These are phyloP conservation scores for Papilio aristodemus DNA, from an alignment of 1,140 invertebrate species.

Conservation along the genomic window DNA sequence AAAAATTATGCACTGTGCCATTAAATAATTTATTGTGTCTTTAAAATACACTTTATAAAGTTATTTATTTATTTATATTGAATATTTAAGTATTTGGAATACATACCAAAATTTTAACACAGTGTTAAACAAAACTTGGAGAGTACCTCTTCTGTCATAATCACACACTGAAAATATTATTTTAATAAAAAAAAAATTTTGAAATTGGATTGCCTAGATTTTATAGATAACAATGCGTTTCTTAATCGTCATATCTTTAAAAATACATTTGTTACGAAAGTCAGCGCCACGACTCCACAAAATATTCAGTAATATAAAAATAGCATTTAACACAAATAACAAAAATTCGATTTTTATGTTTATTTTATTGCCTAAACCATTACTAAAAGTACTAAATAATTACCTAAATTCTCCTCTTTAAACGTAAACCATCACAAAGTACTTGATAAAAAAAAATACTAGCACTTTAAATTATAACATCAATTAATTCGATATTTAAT, in stretches of 20 bases:
- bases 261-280: neutral
- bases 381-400: neutral
- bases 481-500: neutral
- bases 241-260: neutral
- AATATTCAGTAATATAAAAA: neutral
- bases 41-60: no score
- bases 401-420: neutral
- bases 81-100: neutral
- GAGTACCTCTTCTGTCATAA: neutral
- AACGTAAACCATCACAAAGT: neutral
- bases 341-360: neutral
- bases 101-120: neutral
- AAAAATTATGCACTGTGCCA: no score
- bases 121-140: neutral
- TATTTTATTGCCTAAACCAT: neutral
- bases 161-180: neutral
- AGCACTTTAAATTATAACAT: slow-evolving; percentile 9
- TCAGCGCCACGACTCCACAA: slow-evolving; percentile 12
- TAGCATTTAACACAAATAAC: neutral
- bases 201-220: neutral
- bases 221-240: neutral
- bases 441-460: neutral
- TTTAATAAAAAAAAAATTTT: neutral
- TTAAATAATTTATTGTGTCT: no score
- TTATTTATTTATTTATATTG: neutral